Conservation (phyloP, 2,888 invertebrate species). For the Brachylomia viminalis region DNA sequence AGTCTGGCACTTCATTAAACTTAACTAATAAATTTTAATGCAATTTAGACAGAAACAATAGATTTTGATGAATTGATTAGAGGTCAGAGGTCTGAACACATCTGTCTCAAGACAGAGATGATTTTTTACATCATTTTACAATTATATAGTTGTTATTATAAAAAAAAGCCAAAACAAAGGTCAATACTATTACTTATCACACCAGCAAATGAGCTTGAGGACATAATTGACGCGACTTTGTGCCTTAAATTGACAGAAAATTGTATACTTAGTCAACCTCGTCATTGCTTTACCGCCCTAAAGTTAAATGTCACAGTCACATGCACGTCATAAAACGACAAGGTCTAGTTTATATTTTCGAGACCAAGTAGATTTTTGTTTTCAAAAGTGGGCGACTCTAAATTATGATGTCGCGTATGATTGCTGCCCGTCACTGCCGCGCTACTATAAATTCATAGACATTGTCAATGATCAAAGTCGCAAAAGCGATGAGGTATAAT, state of each 20-base stretch:
- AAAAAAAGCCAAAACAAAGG: slow-evolving; percentile 18
- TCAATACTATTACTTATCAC: slow-evolving; percentile 5
- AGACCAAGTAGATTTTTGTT: background rate
- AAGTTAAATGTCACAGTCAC: no score
- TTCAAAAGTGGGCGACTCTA: background rate
- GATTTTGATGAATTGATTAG: background rate
- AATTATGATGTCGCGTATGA: background rate
- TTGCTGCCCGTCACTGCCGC: background rate
- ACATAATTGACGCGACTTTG: background rate
- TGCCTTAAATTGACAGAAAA: background rate
- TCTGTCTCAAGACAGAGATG: background rate
- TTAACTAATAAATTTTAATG: slow-evolving; percentile 8
- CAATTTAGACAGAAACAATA: background rate
- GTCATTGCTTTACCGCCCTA: background rate
- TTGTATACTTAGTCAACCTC: background rate
- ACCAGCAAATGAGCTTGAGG: background rate
- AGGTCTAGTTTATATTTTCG: background rate
- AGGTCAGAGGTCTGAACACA: slow-evolving; percentile 2
- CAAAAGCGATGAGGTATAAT: background rate
- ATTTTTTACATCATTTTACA: background rate
- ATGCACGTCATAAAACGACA: background rate
- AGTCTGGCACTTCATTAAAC: slow-evolving; percentile 50
- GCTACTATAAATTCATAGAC: background rate
- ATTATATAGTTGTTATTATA: background rate
- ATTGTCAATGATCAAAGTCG: background rate